Evolutionary conservation across 2,113 vertebrate genomes (phyloP).

Genomic region (Aphyosemion australe): DNA sequence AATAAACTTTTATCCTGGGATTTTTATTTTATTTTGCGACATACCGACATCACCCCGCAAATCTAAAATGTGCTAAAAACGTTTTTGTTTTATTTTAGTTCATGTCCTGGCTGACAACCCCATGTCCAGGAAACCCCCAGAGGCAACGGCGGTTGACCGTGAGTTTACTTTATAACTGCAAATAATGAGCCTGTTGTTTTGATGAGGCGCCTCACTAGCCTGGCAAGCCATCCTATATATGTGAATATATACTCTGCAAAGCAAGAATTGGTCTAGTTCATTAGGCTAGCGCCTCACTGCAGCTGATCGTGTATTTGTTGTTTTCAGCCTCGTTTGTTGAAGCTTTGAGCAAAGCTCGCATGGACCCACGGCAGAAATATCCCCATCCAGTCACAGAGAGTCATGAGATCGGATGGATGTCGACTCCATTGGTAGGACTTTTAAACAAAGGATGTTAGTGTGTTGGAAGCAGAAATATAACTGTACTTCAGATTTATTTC

Average conservation of each 20-base stretch:
- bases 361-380: constrained; percentile 86
- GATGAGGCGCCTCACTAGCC: neutral
- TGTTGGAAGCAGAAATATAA: no score
- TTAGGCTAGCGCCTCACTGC: no score
- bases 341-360: constrained; percentile 76
- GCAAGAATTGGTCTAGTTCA: no score
- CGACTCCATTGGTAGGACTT: constrained; percentile 85
- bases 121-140: constrained; percentile 78
- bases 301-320: neutral
- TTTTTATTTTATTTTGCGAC: no score
- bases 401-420: constrained; percentile 91
- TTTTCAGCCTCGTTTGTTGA: constrained; percentile 81
- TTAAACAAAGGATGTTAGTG: no score
- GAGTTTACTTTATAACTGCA: constrained; percentile 49
- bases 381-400: constrained; percentile 83
- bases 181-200: neutral
- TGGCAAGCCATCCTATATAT: no score
- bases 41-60: no score
- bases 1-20: no score
- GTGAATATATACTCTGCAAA: no score
- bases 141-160: constrained; percentile 80
- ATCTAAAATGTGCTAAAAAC: no score
- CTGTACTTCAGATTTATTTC: no score
- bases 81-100: constrained; percentile 65
- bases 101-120: constrained; percentile 84